Base-by-base conservation (phyloP, 2,113 vertebrate genomes). In the Falcunculus frontatus region DNA sequence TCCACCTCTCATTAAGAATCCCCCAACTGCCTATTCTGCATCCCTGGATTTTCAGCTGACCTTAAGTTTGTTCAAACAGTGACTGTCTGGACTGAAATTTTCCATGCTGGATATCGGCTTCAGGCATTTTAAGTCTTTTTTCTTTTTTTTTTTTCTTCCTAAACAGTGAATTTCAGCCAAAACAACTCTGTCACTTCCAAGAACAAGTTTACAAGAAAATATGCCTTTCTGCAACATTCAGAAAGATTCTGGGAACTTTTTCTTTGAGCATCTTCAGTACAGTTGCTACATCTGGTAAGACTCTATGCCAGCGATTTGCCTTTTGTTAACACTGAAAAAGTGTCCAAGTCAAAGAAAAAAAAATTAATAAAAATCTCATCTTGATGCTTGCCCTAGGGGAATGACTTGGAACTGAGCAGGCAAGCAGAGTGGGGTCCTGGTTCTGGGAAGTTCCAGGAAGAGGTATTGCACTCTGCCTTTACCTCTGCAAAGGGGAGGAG, bases 171-270 rank as follows among this genome's bases (percentile, higher is more conserved):
- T 85, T 91, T 87, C 74, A 87, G 81, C 84, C 94, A 95, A 77
- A 91, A 85, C 84, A 91, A 62, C 82, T 80, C 84, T 46, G 72
- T 50, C 1, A 10, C 85, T 95, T 95, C 95, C 93, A 91, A 90
- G 95, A 95, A 90, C 53, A 65, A 91, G 91, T 87, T 95, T 74
- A 91, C 63, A 94, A 86, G 78, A 91, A 95, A 95, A 91, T 20
- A 88, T 3, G 87, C 46, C 74, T 89, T 82, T 84, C 77, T 91
- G 81, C 67, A 91, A 35, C 15, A 2, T 32, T 59, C 59, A 57
- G 74, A 78, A 72, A 84, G 70, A 50, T 89, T 91, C 91, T 95
- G 93, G 89, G 78, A 95, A 91, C 53, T 39, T 94, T 70, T 72
- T 50, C 55, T 55, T 75, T 32, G 46, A 91, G 82, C 67, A 88